Conservation (phyloP, 1,140 invertebrate species). For the Rhagoletis zephyria region DNA sequence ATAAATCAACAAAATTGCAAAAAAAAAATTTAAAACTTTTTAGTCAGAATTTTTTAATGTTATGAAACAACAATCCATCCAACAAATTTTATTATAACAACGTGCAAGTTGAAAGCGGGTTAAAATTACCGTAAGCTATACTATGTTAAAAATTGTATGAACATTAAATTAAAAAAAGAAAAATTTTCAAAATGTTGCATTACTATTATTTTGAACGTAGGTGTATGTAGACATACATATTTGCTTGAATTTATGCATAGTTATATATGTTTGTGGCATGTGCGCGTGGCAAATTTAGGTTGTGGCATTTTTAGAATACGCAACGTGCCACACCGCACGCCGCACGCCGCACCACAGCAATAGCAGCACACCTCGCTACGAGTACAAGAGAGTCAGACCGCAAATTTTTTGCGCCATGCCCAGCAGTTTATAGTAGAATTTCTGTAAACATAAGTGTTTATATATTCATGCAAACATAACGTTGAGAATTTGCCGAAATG, state of each 20-base stretch:
- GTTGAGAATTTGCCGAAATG: too few relatives aligned
- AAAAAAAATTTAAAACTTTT: too few relatives aligned
- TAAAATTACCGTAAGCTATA: too few relatives aligned
- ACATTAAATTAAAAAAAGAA: too few relatives aligned
- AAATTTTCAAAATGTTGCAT: too few relatives aligned
- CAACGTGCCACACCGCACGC: not conserved
- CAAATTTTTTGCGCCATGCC: not conserved
- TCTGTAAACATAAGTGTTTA: not conserved
- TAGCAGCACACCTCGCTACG: not conserved
- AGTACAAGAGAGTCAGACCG: not conserved
- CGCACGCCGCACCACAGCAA: not conserved
- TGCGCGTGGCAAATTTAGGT: not conserved
- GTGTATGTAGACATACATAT: not conserved
- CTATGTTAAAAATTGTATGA: too few relatives aligned
- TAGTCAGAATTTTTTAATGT: too few relatives aligned
- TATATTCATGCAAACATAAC: not conserved
- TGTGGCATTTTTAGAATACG: constrained; percentile 32
- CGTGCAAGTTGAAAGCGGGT: too few relatives aligned
- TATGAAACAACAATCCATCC: too few relatives aligned
- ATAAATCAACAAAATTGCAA: too few relatives aligned
- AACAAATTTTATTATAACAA: too few relatives aligned
- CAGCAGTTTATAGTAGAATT: not conserved
- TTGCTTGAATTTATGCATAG: not conserved
- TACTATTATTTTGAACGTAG: too few relatives aligned
- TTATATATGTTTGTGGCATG: not conserved